A percentile compares a stretch with the other conserved stretches of the same genome.
phyloP scores from a whole-genome alignment of 2,113 vertebrate species.

The Lophotis ruficrista region DNA sequence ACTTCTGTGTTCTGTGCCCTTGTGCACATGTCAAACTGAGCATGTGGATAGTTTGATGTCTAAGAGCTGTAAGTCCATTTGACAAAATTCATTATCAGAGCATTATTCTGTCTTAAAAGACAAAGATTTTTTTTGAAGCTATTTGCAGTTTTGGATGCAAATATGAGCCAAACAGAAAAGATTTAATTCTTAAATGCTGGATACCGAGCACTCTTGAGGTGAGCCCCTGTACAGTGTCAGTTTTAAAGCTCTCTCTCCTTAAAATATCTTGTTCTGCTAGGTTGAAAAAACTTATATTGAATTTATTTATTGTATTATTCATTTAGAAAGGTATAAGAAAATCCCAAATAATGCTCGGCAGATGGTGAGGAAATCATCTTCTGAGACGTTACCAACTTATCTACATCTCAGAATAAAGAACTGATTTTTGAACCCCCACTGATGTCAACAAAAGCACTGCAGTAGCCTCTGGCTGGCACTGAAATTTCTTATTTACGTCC shows the following conservation, averaged over 20 bases:
- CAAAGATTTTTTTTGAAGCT: not conserved
- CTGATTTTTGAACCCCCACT: not conserved
- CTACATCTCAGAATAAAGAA: not conserved
- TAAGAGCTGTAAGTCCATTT: not conserved
- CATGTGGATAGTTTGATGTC: not conserved
- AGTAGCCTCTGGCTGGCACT: not conserved
- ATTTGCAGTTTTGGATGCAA: not conserved
- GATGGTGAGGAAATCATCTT: not conserved
- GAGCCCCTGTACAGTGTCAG: not conserved
- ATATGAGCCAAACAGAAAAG: not conserved
- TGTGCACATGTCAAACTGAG: not conserved
- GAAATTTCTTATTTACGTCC: not conserved
- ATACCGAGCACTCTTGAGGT: accelerated
- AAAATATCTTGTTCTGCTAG: not conserved
- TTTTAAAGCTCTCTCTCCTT: not conserved
- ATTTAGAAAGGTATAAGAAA: not conserved
- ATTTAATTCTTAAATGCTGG: not conserved
- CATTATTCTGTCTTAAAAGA: not conserved
- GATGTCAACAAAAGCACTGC: not conserved
- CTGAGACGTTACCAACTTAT: not conserved
- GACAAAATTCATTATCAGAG: not conserved
- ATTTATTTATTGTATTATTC: not conserved
- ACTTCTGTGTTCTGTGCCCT: not conserved
- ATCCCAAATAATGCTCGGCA: not conserved
- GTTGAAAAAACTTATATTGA: not conserved